These are phyloP conservation scores for Orthonevra nobilis DNA, from an alignment of 2,888 invertebrate species.

Conservation along the genomic window DNA sequence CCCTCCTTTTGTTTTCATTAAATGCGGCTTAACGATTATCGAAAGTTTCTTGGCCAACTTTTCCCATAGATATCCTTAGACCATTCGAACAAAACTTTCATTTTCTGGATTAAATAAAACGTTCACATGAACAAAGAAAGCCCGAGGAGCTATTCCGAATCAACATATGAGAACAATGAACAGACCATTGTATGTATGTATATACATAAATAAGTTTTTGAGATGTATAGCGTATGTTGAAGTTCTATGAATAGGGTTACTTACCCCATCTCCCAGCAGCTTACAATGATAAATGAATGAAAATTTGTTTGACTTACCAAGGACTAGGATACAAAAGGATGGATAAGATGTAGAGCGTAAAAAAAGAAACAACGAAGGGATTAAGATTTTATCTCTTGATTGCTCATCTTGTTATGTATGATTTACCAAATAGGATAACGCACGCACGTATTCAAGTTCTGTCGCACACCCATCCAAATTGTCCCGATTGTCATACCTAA, in stretches of 20 bases:
- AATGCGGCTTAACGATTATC: conserved; percentile 69
- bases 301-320: conserved; percentile 51
- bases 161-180: conserved; percentile 13
- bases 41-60: conserved; percentile 64
- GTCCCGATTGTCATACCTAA: conserved; percentile 9
- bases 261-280: conserved; percentile 10
- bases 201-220: conserved; percentile 60
- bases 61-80: conserved; percentile 47
- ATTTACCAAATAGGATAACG: conserved; percentile 65
- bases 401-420: conserved; percentile 65
- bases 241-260: conserved; percentile 40
- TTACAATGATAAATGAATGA: conserved; percentile 63
- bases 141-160: conserved; percentile 13
- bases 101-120: conserved; percentile 61
- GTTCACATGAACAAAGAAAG: conserved; percentile 57
- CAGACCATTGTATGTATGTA: no score
- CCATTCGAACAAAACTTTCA: conserved; percentile 51
- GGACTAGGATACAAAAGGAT: conserved; percentile 2
- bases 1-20: conserved; percentile 65
- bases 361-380: conserved; percentile 26
- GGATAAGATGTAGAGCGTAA: not conserved
- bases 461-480: not conserved
- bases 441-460: no score
- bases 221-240: conserved; percentile 46
- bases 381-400: conserved; percentile 58